Evolutionary conservation across 2,797 vertebrate species (phyloP).

Genomic region (Potorous gilbertii): DNA sequence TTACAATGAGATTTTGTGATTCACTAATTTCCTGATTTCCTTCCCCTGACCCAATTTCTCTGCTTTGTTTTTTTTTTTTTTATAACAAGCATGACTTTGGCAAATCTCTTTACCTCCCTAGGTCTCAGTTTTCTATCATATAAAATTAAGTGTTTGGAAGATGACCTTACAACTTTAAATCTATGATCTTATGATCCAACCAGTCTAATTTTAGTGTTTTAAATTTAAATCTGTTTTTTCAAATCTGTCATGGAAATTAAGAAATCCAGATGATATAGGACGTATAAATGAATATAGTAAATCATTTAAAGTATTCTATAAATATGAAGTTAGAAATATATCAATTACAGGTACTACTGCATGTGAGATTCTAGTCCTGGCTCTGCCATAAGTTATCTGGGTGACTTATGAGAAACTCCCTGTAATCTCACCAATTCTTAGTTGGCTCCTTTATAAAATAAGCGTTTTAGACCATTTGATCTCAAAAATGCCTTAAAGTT

Average conservation of each 20-base stretch:
- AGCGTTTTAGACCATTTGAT: neutral
- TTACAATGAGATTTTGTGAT: neutral
- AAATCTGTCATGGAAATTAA: neutral
- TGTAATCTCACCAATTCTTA: neutral
- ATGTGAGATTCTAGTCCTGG: neutral
- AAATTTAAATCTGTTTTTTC: neutral
- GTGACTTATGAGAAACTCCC: neutral
- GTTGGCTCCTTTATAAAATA: no score
- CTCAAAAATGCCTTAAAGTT: neutral
- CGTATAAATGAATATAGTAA: neutral
- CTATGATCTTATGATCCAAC: neutral
- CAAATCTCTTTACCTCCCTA: neutral
- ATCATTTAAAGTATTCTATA: neutral
- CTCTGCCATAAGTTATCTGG: neutral
- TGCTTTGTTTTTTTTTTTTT: neutral
- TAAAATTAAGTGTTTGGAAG: neutral
- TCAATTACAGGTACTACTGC: neutral
- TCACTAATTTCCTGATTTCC: neutral
- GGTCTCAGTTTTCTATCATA: neutral
- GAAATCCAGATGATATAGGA: neutral
- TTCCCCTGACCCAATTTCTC: neutral
- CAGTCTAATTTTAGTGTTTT: neutral
- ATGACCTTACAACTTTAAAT: neutral
- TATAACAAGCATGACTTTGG: neutral
- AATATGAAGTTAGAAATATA: neutral